Evolutionary conservation across 2,113 vertebrate genomes (phyloP).

Genomic region (Melanerpes aurifrons): DNA sequence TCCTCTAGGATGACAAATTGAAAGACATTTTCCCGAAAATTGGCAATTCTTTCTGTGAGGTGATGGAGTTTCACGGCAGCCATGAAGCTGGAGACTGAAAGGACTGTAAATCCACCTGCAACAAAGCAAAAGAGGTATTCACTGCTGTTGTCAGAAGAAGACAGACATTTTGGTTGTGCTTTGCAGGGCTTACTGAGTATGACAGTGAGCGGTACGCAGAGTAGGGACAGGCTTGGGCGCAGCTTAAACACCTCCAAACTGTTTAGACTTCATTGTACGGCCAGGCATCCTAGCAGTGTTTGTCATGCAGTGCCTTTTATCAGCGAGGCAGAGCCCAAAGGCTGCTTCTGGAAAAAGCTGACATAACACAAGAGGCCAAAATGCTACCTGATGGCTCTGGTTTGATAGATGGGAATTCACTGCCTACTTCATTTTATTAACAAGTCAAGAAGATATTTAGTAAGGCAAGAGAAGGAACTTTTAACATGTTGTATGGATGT

Average conservation of each 20-base stretch:
- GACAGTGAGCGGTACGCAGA: not conserved
- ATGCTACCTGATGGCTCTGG: not conserved
- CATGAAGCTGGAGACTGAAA: slow-evolving; percentile 87
- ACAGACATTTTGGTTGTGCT: not conserved
- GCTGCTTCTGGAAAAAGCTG: not conserved
- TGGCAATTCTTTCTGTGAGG: slow-evolving; percentile 90
- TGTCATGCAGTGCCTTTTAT: not conserved
- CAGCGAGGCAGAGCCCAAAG: not conserved
- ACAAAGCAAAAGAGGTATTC: slow-evolving; percentile 11
- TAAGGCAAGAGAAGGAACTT: not conserved
- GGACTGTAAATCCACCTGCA: slow-evolving; percentile 83
- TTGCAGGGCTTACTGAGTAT: not conserved
- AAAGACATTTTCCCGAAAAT: slow-evolving; percentile 89
- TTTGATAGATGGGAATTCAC: not conserved
- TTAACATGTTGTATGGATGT: not conserved
- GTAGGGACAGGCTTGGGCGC: not conserved
- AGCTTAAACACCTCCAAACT: not conserved
- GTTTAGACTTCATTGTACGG: not conserved
- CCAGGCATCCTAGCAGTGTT: not conserved
- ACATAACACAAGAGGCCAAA: not conserved
- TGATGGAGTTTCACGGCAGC: slow-evolving; percentile 84
- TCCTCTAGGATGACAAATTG: slow-evolving; percentile 86
- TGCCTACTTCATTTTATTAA: not conserved
- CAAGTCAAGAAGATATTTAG: not conserved
- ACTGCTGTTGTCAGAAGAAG: not conserved